Percentiles rank a stretch among this genome's conserved stretches.
These are phyloP conservation scores for Drosophila vallismaia DNA, from an alignment of 2,888 invertebrate genomes.

Conservation along the genomic window DNA sequence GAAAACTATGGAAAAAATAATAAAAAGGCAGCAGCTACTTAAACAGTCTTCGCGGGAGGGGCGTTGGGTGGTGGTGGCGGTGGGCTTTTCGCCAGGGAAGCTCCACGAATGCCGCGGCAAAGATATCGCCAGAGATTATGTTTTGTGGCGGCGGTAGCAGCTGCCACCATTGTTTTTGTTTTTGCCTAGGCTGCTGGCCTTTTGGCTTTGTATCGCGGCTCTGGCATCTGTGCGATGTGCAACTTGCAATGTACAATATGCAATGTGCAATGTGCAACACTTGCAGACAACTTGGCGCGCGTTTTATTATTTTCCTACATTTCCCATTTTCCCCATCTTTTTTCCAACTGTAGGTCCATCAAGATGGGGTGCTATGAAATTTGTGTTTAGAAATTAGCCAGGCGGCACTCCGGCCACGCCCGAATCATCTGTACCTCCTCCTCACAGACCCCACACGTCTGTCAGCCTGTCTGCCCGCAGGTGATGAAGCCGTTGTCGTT, in stretches of 20 bases:
- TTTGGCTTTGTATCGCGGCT: slow-evolving; percentile 76
- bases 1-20: slow-evolving; percentile 34
- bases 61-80: slow-evolving; percentile 19
- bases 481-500: slow-evolving; percentile 74
- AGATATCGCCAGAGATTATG: slow-evolving; percentile 78
- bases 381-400: slow-evolving; percentile 78
- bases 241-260: slow-evolving; percentile 74
- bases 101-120: slow-evolving; percentile 73
- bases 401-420: slow-evolving; percentile 64
- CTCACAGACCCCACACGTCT: slow-evolving; percentile 24
- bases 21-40: slow-evolving; percentile 51
- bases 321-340: slow-evolving; percentile 4
- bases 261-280: slow-evolving; percentile 72
- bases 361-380: slow-evolving; percentile 59
- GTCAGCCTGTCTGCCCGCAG: slow-evolving; percentile 73
- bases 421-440: slow-evolving; percentile 31
- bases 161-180: slow-evolving; percentile 80
- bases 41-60: slow-evolving; percentile 41
- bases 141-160: slow-evolving; percentile 76
- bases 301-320: slow-evolving; percentile 24
- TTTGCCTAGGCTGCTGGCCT: slow-evolving; percentile 58
- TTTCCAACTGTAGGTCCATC: slow-evolving; percentile 49
- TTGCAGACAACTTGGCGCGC: slow-evolving; percentile 79
- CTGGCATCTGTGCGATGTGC: slow-evolving; percentile 79
- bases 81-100: slow-evolving; percentile 60